Evolutionary conservation across 2,797 vertebrate genomes (phyloP), one percentile per base, ranked within the genome.

Genomic region (Carapus acus): DNA sequence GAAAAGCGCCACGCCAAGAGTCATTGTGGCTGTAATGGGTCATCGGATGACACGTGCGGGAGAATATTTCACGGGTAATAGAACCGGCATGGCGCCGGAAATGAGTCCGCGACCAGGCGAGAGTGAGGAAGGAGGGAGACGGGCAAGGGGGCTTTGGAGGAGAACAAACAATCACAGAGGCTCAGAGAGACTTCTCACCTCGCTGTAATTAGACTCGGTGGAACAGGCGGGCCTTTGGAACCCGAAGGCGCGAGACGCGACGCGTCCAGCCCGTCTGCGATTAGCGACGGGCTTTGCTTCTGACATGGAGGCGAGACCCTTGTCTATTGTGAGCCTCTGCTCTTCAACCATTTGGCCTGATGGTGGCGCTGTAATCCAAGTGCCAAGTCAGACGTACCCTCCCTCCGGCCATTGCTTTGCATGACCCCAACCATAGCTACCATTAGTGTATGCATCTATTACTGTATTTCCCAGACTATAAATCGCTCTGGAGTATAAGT

Each of bases 1-100:
- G 29, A 42, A 67, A 70, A 69, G 67, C 43, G 67, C 54, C 57
- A 49, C 58, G 46, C n/a, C 15, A 60, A 71, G 61, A 71, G 45
- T 67, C 55, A 2, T 74, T 52, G 46, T 64, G 39, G 18, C 45
- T n/a, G 54, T 54, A 58, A 60, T 51, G 61, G 33, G 12, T 70
- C 73, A 68, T 64, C 51, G 59, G 56, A 57, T 61, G 62, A 56
- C 6, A 4, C 40, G 60, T 69, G 71, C 43, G 55, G 58, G 72
- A 59, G 65, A 78, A 70, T 80, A 81, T 78, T 71, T 83, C 61
- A 79, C 8, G 49, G 74, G 50, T 80, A 67, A 85, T 81, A 71
- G 77, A 69, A 69, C 63, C 14, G 63, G 62, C 66, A 73, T 49
- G 69, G 77, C 74, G 71, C 58, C 13, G 67, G 74, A 64, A 62